These are phyloP conservation scores for Hyperoplus lanceolatus DNA, from an alignment of 2,797 vertebrate species.

Conservation along the genomic window DNA sequence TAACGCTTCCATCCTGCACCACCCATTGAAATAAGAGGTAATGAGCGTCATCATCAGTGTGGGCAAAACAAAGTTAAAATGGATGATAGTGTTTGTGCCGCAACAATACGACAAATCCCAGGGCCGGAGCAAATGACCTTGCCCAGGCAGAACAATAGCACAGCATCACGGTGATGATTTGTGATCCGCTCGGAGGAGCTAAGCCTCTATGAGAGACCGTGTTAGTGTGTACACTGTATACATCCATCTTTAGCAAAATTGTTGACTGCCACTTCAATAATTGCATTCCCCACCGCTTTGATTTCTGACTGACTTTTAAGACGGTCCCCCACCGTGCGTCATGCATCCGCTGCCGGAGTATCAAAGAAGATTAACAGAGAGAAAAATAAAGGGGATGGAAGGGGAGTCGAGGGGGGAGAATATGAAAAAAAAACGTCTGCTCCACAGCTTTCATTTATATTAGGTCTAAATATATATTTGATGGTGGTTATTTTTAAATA, in stretches of 20 bases:
- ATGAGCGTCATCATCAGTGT: constrained; percentile 29
- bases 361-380: constrained; percentile 75
- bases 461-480: constrained; percentile 77
- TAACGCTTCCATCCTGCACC: constrained; percentile 7
- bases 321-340: constrained; percentile 58
- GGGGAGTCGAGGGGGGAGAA: neutral
- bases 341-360: constrained; percentile 57
- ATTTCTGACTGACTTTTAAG: constrained; percentile 71
- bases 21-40: constrained; percentile 10
- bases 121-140: constrained; percentile 47
- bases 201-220: constrained; percentile 41
- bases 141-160: constrained; percentile 31
- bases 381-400: constrained; percentile 46
- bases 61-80: constrained; percentile 22
- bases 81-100: constrained; percentile 24
- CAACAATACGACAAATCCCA: constrained; percentile 28
- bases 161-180: constrained; percentile 37
- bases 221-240: constrained; percentile 10
- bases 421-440: constrained; percentile 62
- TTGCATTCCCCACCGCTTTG: constrained; percentile 63
- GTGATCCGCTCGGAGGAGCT: constrained; percentile 50
- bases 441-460: constrained; percentile 71
- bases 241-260: constrained; percentile 57
- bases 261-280: constrained; percentile 71
- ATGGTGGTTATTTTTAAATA: constrained; percentile 81